These are phyloP conservation scores for Heliocidaris erythrogramma DNA, from an alignment of 35 echinoderm and acorn worm species.

Conservation along the genomic window DNA sequence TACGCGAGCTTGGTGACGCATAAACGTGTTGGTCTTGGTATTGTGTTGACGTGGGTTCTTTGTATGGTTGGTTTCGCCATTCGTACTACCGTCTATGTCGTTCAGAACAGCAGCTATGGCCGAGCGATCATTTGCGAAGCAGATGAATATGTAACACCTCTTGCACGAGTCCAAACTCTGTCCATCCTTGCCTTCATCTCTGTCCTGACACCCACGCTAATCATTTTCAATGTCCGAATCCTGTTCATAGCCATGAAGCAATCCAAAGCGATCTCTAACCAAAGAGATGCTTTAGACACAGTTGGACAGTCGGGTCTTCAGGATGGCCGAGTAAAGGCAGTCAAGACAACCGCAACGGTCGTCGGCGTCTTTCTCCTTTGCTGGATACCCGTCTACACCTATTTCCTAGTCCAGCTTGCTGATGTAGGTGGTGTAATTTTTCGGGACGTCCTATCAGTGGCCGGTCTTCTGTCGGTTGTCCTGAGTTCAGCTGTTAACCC, in stretches of 20 bases:
- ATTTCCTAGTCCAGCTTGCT: not conserved
- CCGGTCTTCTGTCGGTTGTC: not conserved
- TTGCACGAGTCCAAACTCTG: not conserved
- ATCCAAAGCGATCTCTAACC: not conserved
- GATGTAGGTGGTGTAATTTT: not conserved
- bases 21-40: not conserved
- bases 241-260: not conserved
- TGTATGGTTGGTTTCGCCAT: not conserved
- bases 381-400: not conserved
- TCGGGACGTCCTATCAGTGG: not conserved
- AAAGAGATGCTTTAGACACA: not conserved
- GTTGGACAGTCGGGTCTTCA: not conserved
- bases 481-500: slow-evolving; percentile 13
- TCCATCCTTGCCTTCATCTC: not conserved
- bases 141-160: not conserved
- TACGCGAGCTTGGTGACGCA: not conserved
- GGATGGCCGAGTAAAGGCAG: not conserved
- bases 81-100: not conserved
- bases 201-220: not conserved
- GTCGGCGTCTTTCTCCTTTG: not conserved
- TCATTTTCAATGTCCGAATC: slow-evolving; percentile 1
- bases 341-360: not conserved
- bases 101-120: not conserved
- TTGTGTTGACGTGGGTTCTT: not conserved
- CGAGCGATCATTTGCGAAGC: not conserved